Percentiles rank a stretch among this genome's conserved stretches.
Evolutionary conservation across 2,888 invertebrate species (phyloP).

Genomic region (Diloba caeruleocephala): DNA sequence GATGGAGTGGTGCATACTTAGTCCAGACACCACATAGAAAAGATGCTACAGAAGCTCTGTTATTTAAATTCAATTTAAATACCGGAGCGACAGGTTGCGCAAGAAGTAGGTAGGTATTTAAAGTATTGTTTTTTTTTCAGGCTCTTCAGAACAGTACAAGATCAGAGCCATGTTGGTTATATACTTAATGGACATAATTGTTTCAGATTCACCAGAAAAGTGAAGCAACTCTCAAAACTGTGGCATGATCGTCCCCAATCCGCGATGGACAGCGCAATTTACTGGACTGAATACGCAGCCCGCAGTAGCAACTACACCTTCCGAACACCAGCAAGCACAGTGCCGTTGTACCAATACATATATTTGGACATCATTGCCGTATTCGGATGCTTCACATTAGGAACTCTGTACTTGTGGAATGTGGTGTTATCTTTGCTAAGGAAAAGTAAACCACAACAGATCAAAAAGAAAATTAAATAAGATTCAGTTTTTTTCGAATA

Average conservation of each 20-base stretch:
- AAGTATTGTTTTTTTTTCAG: too few relatives aligned
- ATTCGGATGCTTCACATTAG: slow-evolving; percentile 20
- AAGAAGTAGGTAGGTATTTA: too few relatives aligned
- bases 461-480: slow-evolving; percentile 41
- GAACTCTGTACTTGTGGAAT: slow-evolving; percentile 21
- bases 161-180: too few relatives aligned
- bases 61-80: too few relatives aligned
- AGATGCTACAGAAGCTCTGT: too few relatives aligned
- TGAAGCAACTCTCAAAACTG: slow-evolving; percentile 83
- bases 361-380: slow-evolving; percentile 72
- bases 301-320: slow-evolving; percentile 79
- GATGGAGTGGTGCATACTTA: too few relatives aligned
- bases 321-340: slow-evolving; percentile 79
- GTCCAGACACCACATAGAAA: too few relatives aligned
- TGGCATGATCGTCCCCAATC: slow-evolving; percentile 89
- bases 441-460: background rate
- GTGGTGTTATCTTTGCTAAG: slow-evolving; percentile 2
- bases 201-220: slow-evolving; percentile 76
- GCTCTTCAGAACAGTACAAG: too few relatives aligned
- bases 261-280: slow-evolving; percentile 89
- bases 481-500: background rate
- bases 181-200: too few relatives aligned
- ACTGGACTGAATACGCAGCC: slow-evolving; percentile 90
- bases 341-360: slow-evolving; percentile 85
- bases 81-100: too few relatives aligned